phyloP scores from a whole-genome alignment of 2,797 vertebrate species.

The Ptychadena robeensis region DNA sequence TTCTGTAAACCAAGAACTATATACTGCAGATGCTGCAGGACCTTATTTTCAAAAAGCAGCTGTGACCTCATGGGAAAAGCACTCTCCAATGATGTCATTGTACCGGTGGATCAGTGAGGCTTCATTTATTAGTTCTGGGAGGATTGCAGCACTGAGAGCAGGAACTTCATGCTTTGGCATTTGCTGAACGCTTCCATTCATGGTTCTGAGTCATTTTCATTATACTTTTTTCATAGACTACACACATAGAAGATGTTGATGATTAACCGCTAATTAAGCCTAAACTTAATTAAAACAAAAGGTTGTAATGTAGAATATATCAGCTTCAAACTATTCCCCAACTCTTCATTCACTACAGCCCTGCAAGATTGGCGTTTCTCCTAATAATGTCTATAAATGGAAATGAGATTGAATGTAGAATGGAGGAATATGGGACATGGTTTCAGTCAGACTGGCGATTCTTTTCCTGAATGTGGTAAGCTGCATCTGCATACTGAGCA shows the following conservation, averaged over 20 bases:
- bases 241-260: not conserved
- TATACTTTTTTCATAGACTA: conserved; percentile 14
- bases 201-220: conserved; percentile 8
- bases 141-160: conserved; percentile 12
- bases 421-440: too few species aligned
- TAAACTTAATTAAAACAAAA: not conserved
- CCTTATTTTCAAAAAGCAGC: conserved; percentile 23
- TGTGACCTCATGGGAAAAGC: conserved; percentile 34
- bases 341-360: too few species aligned
- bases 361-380: too few species aligned
- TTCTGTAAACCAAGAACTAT: not conserved
- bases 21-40: not conserved
- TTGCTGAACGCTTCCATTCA: conserved; percentile 31
- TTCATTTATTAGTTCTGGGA: conserved; percentile 4
- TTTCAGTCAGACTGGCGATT: too few species aligned
- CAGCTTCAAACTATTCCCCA: too few species aligned
- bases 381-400: too few species aligned
- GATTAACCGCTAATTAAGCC: not conserved
- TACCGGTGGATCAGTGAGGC: conserved; percentile 1
- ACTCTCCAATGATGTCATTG: conserved; percentile 39
- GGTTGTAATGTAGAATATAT: not conserved
- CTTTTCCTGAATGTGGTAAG: too few species aligned
- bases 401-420: too few species aligned
- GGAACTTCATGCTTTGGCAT: conserved; percentile 12
- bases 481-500: too few species aligned